phyloP scores from a whole-genome alignment of 2,888 invertebrate species.

The Caradrina clavipalpis region DNA sequence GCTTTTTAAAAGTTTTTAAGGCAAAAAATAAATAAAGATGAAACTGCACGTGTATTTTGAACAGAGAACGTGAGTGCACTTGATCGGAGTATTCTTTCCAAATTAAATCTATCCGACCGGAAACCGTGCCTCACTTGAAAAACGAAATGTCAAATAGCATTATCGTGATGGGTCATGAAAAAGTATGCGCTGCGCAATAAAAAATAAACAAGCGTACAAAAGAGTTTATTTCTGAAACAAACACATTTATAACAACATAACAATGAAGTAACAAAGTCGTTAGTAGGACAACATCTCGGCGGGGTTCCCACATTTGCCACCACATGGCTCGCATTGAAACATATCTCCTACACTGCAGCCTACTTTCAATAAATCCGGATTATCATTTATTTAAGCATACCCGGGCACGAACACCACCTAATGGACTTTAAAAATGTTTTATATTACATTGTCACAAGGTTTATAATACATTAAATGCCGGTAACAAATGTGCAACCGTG shows the following conservation, averaged over 20 bases:
- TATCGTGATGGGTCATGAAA: conserved; percentile 21
- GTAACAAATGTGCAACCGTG: conserved; percentile 76
- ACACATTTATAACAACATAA: conserved; percentile 78
- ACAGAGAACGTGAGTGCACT: conserved; percentile 55
- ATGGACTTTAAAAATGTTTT: conserved; percentile 70
- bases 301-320: conserved; percentile 89
- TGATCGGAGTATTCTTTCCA: conserved; percentile 39
- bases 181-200: conserved; percentile 43
- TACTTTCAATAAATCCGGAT: conserved; percentile 89
- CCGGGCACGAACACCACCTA: conserved; percentile 68
- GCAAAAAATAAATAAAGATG: conserved; percentile 69
- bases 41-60: conserved; percentile 72
- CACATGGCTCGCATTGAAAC: conserved; percentile 88
- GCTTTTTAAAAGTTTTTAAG: conserved; percentile 67
- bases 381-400: conserved; percentile 83
- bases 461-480: conserved; percentile 71
- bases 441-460: conserved; percentile 74
- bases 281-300: conserved; percentile 89
- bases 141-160: conserved; percentile 38
- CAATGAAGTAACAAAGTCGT: conserved; percentile 88
- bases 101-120: conserved; percentile 52
- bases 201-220: conserved; percentile 60
- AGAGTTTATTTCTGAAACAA: conserved; percentile 69
- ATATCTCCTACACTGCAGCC: conserved; percentile 79
- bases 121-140: conserved; percentile 46